These are phyloP conservation scores for Cephus pulcher DNA, from an alignment of 2,888 invertebrate species.

Conservation along the genomic window DNA sequence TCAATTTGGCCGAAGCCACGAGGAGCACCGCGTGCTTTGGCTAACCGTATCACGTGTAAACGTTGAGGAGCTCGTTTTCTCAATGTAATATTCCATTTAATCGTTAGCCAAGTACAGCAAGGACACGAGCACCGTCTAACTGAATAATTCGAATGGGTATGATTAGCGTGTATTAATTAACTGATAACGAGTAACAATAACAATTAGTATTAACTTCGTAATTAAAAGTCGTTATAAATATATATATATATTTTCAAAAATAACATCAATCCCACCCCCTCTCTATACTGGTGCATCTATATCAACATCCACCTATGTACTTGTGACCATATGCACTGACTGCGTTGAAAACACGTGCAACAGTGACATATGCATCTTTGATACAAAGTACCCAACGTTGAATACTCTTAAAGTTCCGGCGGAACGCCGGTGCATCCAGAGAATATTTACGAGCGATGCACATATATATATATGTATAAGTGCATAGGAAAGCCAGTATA, in stretches of 20 bases:
- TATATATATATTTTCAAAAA: too few species aligned
- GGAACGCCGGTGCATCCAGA: background rate
- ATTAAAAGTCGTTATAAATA: background rate
- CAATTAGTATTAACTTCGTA: background rate
- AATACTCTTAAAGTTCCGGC: background rate
- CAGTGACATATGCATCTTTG: background rate
- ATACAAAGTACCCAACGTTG: background rate
- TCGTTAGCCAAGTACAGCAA: background rate
- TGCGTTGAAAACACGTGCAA: background rate
- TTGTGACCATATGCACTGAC: background rate
- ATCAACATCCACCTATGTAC: background rate
- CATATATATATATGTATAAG: background rate
- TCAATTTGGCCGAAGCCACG: background rate
- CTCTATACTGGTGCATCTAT: background rate
- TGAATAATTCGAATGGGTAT: background rate
- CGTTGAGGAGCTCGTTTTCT: background rate
- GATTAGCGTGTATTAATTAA: background rate
- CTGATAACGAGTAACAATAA: background rate
- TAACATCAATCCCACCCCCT: background rate
- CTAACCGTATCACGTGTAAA: background rate
- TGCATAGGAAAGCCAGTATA: background rate
- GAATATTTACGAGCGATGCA: slow-evolving; percentile 3
- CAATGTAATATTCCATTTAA: background rate
- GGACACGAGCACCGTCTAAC: background rate
- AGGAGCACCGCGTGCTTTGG: background rate